These are phyloP conservation scores for Progne subis DNA, from an alignment of 2,113 vertebrate genomes.

Conservation along the genomic window DNA sequence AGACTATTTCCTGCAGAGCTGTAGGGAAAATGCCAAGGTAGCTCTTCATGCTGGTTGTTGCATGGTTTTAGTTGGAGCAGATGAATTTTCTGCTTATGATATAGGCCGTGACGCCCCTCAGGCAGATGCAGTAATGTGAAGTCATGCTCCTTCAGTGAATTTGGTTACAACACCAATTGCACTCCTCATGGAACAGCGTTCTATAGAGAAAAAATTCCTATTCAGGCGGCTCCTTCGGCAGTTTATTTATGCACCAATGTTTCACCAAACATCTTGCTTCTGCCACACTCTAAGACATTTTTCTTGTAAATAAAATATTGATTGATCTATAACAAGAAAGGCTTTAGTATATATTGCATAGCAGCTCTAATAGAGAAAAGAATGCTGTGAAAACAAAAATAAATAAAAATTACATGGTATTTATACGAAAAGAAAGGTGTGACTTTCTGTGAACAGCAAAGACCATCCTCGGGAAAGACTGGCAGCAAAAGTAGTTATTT, in stretches of 20 bases:
- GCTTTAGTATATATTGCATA: neutral
- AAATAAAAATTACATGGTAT: slow-evolving; percentile 27
- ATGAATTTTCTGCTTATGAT: neutral
- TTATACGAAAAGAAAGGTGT: neutral
- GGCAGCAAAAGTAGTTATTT: slow-evolving; percentile 9
- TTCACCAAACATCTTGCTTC: neutral
- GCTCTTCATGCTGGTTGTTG: neutral
- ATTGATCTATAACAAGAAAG: neutral
- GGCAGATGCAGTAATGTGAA: neutral
- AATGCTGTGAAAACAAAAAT: neutral
- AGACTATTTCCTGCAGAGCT: neutral
- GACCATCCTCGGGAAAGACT: neutral
- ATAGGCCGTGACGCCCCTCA: neutral
- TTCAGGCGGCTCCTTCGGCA: neutral
- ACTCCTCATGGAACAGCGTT: neutral
- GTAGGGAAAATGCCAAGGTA: neutral
- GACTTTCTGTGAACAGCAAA: neutral
- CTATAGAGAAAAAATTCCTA: neutral
- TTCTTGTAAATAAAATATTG: slow-evolving; percentile 14
- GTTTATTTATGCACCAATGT: neutral
- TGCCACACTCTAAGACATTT: neutral
- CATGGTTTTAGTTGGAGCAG: neutral
- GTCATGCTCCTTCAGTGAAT: neutral
- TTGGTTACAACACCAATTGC: neutral
- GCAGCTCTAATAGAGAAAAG: neutral